Base-by-base conservation (phyloP, 2,888 invertebrate species). In the Orthosia gracilis region DNA sequence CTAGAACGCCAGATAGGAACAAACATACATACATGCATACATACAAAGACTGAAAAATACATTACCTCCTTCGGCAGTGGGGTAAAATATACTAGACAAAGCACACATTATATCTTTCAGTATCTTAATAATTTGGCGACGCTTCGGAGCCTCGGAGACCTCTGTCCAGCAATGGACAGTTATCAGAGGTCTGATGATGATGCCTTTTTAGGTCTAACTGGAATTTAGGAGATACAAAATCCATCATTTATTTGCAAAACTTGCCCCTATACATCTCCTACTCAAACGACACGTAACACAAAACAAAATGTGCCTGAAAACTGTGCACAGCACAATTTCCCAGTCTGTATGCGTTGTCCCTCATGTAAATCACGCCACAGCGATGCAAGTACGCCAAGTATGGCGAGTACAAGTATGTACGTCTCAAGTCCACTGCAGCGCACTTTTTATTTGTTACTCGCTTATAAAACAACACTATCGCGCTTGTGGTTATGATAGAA, bases 311-410 rank as follows among this genome's bases (percentile, higher is more conserved):
- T 67, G 58, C 68, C 62, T 65, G 73, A 59, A 50, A 65, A 61
- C 17, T 15, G 45, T 59, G 15, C 45, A 63, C 69, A 63, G 54
- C 64, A 82, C 88, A 87, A 89, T 89, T 89, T 88, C 80, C 78
- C 76, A 87, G 88, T 90, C 87, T 77, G 59, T 67, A 63, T 88
- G 85, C 88, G 87, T 89, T 90, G 90, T 91, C 87, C 87, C 84
- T 90, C 84, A 87, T 90, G 90, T 92, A 93, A 92, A 92, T 93
- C 92, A 92, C 91, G 78, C 76, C 81, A 85, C 82, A 88, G 88
- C 86, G 86, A 85, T 69, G 70, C 82, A 72, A 84, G 83, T 82
- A 64, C 49, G 71, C 47, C 50, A 26, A 58, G 71, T 71, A 50
- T 49, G 17, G 0, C 40, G 26, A 62, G 52, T 72, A 74, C 47